A percentile compares a stretch with the other conserved stretches of the same genome.
Evolutionary conservation across 2,113 vertebrate species (phyloP).

Genomic region (Amblyornis subalaris): DNA sequence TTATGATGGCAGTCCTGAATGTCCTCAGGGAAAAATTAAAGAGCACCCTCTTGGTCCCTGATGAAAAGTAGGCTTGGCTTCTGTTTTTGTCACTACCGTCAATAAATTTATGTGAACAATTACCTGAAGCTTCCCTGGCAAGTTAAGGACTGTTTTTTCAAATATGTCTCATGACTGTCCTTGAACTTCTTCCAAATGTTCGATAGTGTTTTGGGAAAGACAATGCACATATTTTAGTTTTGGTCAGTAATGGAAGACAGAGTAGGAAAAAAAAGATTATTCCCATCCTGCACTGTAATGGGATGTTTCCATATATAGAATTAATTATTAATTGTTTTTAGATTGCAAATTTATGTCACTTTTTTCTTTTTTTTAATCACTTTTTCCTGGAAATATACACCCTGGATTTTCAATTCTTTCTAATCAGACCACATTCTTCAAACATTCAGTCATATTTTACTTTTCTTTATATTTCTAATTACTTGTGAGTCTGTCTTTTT

Average conservation of each 20-base stretch:
- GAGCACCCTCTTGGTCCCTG: neutral
- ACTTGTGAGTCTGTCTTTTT: neutral
- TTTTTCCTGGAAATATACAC: neutral
- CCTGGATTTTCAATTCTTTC: neutral
- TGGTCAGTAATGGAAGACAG: neutral
- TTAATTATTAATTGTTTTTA: neutral
- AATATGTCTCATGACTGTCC: neutral
- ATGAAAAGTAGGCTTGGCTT: neutral
- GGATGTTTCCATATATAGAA: neutral
- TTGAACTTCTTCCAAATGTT: neutral
- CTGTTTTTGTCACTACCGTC: neutral
- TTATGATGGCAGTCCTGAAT: neutral
- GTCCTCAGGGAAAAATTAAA: neutral
- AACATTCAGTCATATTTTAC: neutral
- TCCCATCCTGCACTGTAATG: neutral
- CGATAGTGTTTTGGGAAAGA: neutral
- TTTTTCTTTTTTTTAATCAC: neutral
- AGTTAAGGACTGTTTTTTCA: neutral
- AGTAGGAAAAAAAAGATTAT: neutral
- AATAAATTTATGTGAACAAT: neutral
- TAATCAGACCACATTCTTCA: neutral
- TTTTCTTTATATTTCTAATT: neutral
- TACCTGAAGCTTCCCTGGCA: neutral
- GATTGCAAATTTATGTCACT: neutral
- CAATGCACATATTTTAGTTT: neutral